Evolutionary conservation across 2,113 vertebrate species (phyloP), one percentile per base, ranked within the genome.

Genomic region (Thryonomys swinderianus): DNA sequence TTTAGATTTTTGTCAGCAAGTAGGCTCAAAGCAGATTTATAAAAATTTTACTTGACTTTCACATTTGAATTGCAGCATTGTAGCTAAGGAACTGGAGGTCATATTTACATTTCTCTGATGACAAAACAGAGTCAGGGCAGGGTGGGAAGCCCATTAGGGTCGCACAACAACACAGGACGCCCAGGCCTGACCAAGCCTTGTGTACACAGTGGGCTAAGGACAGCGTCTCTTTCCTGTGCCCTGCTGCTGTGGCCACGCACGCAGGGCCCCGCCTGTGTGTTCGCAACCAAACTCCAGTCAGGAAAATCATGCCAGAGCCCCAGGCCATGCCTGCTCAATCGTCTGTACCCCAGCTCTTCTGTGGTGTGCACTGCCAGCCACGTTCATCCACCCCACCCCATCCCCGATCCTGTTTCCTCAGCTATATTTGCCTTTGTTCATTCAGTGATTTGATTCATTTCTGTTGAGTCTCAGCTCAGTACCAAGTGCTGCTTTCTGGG

Each of bases 181-280:
- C 53, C 37, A 25, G 1, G 4, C 17, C 9, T 2, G 20, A 53
- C 32, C 80, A 32, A 0, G 0, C 3, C 17, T 32, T 0, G 0
- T 10, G 37, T 21, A 45, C 59, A 57, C 0, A 8, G 25, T n/a
- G n/a, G n/a, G n/a, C n/a, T n/a, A n/a, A n/a, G n/a, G n/a, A n/a
- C n/a, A n/a, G n/a, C n/a, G n/a, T n/a, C n/a, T n/a, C n/a, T n/a
- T 42, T 27, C 18, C 34, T 42, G n/a, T 8, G 32, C 32, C 40
- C 45, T 62, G 79, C 1, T 32, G 27, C 62, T n/a, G 25, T 2
- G 5, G 55, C 27, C n/a, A 16, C 0, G 8, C n/a, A 14, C 20
- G 13, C 4, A 37, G 0, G 1, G 48, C 48, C 48, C 0, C 30
- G 23, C 3, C 20, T 9, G 25, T 51, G 32, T 21, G 55, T 5